Base-by-base conservation (phyloP, 2,113 vertebrate species). In the Nestor notabilis region DNA sequence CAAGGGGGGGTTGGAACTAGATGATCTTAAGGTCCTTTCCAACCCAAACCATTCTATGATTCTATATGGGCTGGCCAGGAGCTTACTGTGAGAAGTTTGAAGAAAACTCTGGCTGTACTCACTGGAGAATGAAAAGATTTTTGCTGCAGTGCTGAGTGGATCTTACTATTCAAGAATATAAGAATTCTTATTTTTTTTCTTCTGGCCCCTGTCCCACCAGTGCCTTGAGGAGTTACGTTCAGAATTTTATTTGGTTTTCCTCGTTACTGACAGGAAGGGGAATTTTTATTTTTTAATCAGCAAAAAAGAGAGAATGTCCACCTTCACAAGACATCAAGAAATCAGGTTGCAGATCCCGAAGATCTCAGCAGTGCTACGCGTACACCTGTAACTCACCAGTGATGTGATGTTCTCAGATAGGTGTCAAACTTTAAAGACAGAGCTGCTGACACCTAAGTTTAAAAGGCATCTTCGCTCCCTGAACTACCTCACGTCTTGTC, bases 351-450 rank as follows among this genome's bases (percentile, higher is more conserved):
- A 93, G 39, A 56, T 39, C 21, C 24, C 56, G 35, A 93, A 61
- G 10, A 14, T 75, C 35, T 19, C 47, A 20, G 7, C 3, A 7
- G 10, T 53, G 13, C 25, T 72, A 23, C 25, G 43, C 0, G 0
- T 37, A 27, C 29, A 10, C 9, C 9, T 47, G 1, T 44, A 75
- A 47, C 17, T 55, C n/a, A n/a, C 37, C 0, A 0, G 4, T 35
- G 14, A 53, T 10, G 13, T 41, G 31, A 28, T 21, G 4, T 53
- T 83, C 39, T 79, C 89, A 84, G 27, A 17, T 7, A 41, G 17
- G 10, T 47, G 46, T 10, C 55, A 70, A 47, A 49, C 15, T 61
- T 47, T 4, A 64, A 35, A 74, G 21, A 61, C 6, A 33, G 27
- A 82, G 24, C 8, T 4, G 6, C 29, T 53, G 37, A 61, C 47